A percentile compares a stretch with the other conserved stretches of the same genome.
Evolutionary conservation across 2,888 invertebrate genomes (phyloP).

Genomic region (Thalpophila matura): DNA sequence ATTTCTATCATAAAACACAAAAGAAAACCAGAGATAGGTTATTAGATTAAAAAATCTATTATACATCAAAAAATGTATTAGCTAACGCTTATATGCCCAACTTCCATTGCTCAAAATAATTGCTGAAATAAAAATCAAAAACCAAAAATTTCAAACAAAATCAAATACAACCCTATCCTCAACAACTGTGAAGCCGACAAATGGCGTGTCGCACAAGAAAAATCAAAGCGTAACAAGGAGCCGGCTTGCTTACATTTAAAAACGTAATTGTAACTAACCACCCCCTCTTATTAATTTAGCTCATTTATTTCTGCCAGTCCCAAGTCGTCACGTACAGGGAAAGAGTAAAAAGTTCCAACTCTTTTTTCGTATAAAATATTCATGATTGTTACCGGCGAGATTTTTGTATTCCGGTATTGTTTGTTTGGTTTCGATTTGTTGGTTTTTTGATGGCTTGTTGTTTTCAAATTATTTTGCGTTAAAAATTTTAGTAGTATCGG

Average conservation of each 20-base stretch:
- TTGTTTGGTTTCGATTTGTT: constrained; percentile 58
- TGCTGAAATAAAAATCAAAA: background rate
- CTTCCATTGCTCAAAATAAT: background rate
- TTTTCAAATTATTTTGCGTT: background rate
- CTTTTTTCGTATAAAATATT: constrained; percentile 81
- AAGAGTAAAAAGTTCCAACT: constrained; percentile 76
- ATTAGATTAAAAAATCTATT: background rate
- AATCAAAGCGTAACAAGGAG: constrained; percentile 87
- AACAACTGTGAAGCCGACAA: constrained; percentile 73
- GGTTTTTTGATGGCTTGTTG: constrained; percentile 9
- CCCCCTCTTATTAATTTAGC: constrained; percentile 89
- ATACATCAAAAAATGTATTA: background rate
- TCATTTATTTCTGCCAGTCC: constrained; percentile 84
- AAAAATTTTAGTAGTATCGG: too few species aligned
- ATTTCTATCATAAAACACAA: background rate
- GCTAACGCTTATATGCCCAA: background rate
- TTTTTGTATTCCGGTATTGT: constrained; percentile 55
- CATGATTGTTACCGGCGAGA: constrained; percentile 69
- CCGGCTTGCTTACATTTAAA: constrained; percentile 89
- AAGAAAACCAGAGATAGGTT: too few species aligned
- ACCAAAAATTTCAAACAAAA: constrained; percentile 8
- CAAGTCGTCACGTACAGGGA: constrained; percentile 76
- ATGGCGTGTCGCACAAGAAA: constrained; percentile 89
- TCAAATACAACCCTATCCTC: constrained; percentile 64
- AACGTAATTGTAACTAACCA: constrained; percentile 90